Conservation (phyloP, 2,888 invertebrate species). For the Archips xylosteana region DNA sequence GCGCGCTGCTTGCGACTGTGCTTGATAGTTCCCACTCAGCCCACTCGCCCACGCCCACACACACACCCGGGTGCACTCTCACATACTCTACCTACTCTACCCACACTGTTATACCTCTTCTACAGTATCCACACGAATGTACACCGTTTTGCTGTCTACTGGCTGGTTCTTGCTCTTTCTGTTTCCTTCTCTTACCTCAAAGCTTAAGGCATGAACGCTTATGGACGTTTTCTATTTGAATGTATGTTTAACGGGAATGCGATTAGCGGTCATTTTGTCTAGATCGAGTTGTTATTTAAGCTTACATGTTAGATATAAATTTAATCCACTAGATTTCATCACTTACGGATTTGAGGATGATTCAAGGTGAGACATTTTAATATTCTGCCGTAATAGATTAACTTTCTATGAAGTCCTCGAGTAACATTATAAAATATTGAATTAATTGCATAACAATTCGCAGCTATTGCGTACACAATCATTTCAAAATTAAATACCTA, state of each 20-base stretch:
- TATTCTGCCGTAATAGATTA: conserved; percentile 26
- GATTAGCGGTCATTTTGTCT: conserved; percentile 43
- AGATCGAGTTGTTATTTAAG: conserved; percentile 50
- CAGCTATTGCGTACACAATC: neutral
- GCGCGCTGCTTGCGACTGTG: conserved; percentile 58
- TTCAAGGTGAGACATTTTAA: conserved; percentile 64
- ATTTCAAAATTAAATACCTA: neutral
- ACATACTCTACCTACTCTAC: conserved; percentile 50
- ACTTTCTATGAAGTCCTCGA: conserved; percentile 9
- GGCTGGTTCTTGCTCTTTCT: conserved; percentile 43
- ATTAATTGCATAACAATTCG: neutral
- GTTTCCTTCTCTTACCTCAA: conserved; percentile 41
- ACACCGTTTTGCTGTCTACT: conserved; percentile 48
- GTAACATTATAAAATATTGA: neutral
- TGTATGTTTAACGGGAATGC: conserved; percentile 25
- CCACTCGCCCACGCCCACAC: conserved; percentile 51
- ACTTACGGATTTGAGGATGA: conserved; percentile 58
- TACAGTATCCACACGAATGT: conserved; percentile 47
- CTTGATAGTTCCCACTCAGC: conserved; percentile 52
- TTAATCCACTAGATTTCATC: conserved; percentile 63
- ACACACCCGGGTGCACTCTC: conserved; percentile 48
- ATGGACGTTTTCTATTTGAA: conserved; percentile 38
- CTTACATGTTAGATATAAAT: conserved; percentile 62
- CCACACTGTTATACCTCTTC: conserved; percentile 49
- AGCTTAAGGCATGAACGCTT: conserved; percentile 45